phyloP scores from a whole-genome alignment of 2,888 invertebrate species.

The Cactoblastis cactorum region DNA sequence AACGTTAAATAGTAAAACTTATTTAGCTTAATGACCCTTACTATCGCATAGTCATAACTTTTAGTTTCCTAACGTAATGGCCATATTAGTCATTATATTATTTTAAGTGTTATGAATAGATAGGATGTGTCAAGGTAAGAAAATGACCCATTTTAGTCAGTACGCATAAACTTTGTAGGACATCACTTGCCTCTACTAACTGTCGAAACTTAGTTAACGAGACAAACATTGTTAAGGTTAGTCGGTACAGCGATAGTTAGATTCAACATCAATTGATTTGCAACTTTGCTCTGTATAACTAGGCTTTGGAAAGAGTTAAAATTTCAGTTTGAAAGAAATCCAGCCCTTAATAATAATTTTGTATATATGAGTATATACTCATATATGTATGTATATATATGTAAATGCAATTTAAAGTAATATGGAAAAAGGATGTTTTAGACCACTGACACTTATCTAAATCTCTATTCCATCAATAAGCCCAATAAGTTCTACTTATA shows the following conservation, averaged over 20 bases:
- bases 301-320: neutral
- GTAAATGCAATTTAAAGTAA: too few species aligned
- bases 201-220: slow-evolving; percentile 54
- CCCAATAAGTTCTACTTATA: too few species aligned
- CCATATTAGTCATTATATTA: neutral
- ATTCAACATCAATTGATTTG: slow-evolving; percentile 22
- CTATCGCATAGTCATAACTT: too few species aligned
- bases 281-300: slow-evolving; percentile 3
- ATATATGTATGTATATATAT: too few species aligned
- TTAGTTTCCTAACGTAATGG: neutral
- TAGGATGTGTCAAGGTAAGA: slow-evolving; percentile 21
- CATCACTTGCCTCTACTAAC: slow-evolving; percentile 40
- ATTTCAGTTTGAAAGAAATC: neutral
- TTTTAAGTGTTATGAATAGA: slow-evolving; percentile 8
- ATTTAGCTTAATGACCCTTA: neutral
- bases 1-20: too few species aligned
- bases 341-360: neutral
- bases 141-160: slow-evolving; percentile 36
- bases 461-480: too few species aligned
- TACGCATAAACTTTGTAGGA: slow-evolving; percentile 39
- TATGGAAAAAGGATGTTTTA: too few species aligned
- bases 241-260: slow-evolving; percentile 31
- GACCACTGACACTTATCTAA: too few species aligned
- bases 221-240: slow-evolving; percentile 50
- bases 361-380: slow-evolving; percentile 8